Evolutionary conservation across 2,888 invertebrate genomes (phyloP), one percentile per base, ranked within the genome.

Genomic region (Plutella xylostella): DNA sequence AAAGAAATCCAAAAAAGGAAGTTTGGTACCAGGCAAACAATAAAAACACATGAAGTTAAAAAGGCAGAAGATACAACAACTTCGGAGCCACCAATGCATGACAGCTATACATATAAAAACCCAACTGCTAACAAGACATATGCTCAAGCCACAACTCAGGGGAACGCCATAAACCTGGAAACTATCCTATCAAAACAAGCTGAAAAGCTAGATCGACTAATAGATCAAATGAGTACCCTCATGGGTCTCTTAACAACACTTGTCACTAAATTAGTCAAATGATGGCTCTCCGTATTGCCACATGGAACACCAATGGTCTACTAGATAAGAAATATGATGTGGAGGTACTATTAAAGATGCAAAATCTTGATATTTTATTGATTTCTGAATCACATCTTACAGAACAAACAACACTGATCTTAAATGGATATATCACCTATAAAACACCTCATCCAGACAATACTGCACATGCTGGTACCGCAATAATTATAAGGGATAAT

Each of bases 301-400:
- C 50, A 0, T 57, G 53, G 53, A 57, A 55, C 45, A 48, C 48
- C 5, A 53, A 55, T 45, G 52, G 54, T 2, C 38, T 56, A 0
- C 2, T 47, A 2, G 47, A 51, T n/a, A 53, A 55, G 7, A 50
- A 35, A 35, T 1, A 35, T 11, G 53, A 57, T 11, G 22, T 52
- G 1, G 44, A 52, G 30, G 3, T 43, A 1, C 11, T 55, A 1
- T 30, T 54, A 4, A 3, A n/a, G 1, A 19, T 5, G 12, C 11
- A 48, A n/a, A 42, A 46, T 2, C 4, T 49, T 12, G 49, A 49
- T 22, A 28, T 49, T 6, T 5, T 35, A 5, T 17, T 48, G 11
- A 17, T 48, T 7, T 48, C 48, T 19, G 48, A 48, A 43, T 22
- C 43, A 4, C 42, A 43, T 15, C 19, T 48, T 2, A 45, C 43